Conservation (phyloP, 2,888 invertebrate species). For the Catocala nupta region DNA sequence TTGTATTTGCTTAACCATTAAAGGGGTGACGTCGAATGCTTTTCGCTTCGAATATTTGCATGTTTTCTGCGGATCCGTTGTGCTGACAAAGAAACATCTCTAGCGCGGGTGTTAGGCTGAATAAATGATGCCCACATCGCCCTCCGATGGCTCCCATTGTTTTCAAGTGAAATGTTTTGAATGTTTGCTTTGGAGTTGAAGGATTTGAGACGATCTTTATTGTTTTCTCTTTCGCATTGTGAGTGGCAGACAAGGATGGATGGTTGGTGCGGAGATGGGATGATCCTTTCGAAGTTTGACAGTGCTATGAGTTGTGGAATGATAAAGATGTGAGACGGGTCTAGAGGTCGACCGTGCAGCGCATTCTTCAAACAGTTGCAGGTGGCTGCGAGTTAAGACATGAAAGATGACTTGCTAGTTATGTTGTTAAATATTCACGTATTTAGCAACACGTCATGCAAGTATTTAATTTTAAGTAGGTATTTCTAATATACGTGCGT, state of each 20-base stretch:
- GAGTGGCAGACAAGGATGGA: conserved; percentile 37
- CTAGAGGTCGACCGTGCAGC: conserved; percentile 37
- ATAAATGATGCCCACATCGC: conserved; percentile 56
- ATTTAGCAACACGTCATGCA: too few relatives aligned
- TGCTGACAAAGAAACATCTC: conserved; percentile 55
- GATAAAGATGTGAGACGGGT: conserved; percentile 47
- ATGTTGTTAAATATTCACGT: too few relatives aligned
- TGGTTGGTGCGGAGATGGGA: conserved; percentile 33
- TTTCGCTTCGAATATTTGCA: conserved; percentile 70
- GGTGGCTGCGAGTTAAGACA: conserved; percentile 1
- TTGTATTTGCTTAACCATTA: conserved; percentile 75
- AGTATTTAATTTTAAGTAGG: too few relatives aligned
- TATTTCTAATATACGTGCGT: too few relatives aligned
- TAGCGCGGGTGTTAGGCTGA: conserved; percentile 50
- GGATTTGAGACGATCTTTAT: conserved; percentile 51
- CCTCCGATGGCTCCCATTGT: conserved; percentile 52
- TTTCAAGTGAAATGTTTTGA: conserved; percentile 54
- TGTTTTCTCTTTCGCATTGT: conserved; percentile 48
- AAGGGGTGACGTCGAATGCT: conserved; percentile 67
- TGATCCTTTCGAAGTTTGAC: conserved; percentile 42
- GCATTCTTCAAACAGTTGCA: conserved; percentile 39
- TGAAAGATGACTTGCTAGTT: too few relatives aligned
- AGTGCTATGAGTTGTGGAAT: conserved; percentile 34
- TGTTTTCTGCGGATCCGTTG: conserved; percentile 68
- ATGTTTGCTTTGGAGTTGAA: conserved; percentile 52